These are phyloP conservation scores for Drosophila birchii DNA, from an alignment of 2,888 invertebrate species.

Conservation along the genomic window DNA sequence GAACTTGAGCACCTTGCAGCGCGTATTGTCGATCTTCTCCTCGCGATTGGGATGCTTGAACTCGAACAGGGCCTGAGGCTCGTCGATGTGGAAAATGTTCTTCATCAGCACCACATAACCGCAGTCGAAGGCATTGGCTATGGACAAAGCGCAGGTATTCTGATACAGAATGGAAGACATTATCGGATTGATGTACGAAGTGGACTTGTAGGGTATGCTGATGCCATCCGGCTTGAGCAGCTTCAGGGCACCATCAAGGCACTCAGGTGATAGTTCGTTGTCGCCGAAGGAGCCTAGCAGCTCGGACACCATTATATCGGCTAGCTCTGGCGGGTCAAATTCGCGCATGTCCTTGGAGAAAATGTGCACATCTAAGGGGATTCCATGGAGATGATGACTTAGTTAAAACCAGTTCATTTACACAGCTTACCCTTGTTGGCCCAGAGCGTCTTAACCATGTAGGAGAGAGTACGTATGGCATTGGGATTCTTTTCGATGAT, in stretches of 20 bases:
- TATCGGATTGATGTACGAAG: constrained; percentile 96
- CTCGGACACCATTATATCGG: constrained; percentile 98
- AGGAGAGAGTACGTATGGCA: constrained; percentile 93
- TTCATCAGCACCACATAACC: constrained; percentile 93
- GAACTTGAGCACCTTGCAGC: constrained; percentile 90
- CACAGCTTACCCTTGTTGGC: constrained; percentile 86
- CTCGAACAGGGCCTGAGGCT: constrained; percentile 88
- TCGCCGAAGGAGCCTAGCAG: constrained; percentile 98
- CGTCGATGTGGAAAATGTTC: constrained; percentile 83
- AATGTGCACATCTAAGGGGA: constrained; percentile 88
- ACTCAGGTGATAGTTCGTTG: constrained; percentile 99
- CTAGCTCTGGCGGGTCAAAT: constrained; percentile 92
- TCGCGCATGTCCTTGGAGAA: constrained; percentile 95
- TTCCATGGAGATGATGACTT: background rate
- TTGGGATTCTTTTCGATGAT: constrained; percentile 99
- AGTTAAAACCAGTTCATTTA: background rate
- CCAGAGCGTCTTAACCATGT: constrained; percentile 92
- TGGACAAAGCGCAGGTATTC: constrained; percentile 86
- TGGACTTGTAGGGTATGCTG: constrained; percentile 95
- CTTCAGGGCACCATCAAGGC: constrained; percentile 96
- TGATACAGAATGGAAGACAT: constrained; percentile 95
- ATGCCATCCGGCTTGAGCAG: constrained; percentile 94
- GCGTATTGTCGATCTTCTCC: constrained; percentile 88
- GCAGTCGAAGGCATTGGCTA: constrained; percentile 87
- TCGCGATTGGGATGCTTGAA: constrained; percentile 95